Evolutionary conservation across 2,113 vertebrate species (phyloP).

Genomic region (Aldabrachelys gigantea): DNA sequence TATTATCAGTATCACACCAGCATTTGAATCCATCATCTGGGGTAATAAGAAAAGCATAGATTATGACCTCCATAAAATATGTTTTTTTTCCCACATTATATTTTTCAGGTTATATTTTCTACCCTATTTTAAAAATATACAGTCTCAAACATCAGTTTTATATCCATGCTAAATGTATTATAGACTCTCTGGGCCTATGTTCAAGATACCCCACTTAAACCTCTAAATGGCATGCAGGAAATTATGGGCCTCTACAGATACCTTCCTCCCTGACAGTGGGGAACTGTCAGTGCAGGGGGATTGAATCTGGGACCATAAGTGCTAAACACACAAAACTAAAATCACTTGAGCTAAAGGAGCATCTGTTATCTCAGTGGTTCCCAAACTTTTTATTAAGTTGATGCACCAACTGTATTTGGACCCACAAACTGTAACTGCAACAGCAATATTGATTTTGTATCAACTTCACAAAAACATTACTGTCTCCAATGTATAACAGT

Average conservation of each 20-base stretch:
- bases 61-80: not conserved
- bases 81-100: not conserved
- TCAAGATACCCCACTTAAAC: not conserved
- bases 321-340: not conserved
- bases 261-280: not conserved
- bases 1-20: not conserved
- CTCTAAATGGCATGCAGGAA: conserved; percentile 30
- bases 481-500: too few relatives aligned
- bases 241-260: conserved; percentile 43
- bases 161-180: conserved; percentile 1
- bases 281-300: fast-evolving
- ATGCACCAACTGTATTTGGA: too few relatives aligned
- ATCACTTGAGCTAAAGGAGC: not conserved
- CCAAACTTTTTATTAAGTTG: too few relatives aligned
- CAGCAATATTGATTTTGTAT: too few relatives aligned
- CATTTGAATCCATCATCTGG: not conserved
- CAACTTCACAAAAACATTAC: too few relatives aligned
- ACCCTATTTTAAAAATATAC: not conserved
- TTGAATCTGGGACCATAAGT: not conserved
- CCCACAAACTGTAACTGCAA: too few relatives aligned
- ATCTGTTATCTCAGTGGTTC: not conserved
- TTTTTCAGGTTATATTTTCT: too few relatives aligned
- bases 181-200: not conserved
- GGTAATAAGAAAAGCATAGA: not conserved
- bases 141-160: conserved; percentile 24